Evolutionary conservation across 1,140 invertebrate species (phyloP).

Genomic region (Camponotus pennsylvanicus): DNA sequence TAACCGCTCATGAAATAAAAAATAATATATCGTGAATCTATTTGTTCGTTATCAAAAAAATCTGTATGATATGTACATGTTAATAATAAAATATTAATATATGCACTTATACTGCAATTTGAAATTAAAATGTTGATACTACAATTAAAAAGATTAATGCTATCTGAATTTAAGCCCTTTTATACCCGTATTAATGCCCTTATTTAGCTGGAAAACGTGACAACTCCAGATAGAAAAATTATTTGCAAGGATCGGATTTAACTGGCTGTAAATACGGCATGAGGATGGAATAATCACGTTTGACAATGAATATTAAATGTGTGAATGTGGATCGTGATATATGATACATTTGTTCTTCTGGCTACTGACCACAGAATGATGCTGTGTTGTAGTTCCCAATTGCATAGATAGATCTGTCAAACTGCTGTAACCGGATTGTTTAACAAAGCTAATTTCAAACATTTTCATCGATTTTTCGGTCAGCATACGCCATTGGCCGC

Average conservation of each 20-base stretch:
- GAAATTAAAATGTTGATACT: not conserved
- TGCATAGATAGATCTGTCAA: not conserved
- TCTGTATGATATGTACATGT: not conserved
- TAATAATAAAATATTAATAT: not conserved
- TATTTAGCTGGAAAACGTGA: not conserved
- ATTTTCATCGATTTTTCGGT: conserved; percentile 40
- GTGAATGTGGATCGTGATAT: not conserved
- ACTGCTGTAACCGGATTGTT: conserved; percentile 1
- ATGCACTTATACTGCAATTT: not conserved
- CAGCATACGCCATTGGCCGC: not conserved
- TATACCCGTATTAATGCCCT: not conserved
- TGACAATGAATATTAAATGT: not conserved
- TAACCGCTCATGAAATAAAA: not conserved
- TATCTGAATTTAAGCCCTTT: not conserved
- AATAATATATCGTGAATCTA: not conserved
- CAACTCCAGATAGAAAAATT: not conserved
- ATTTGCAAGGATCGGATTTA: conserved; percentile 12
- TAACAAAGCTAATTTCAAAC: not conserved
- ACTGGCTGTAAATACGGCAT: not conserved
- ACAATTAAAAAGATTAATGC: not conserved
- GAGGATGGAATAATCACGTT: not conserved
- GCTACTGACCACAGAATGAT: not conserved
- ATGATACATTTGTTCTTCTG: conserved; percentile 12
- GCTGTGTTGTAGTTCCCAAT: not conserved
- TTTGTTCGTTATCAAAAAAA: not conserved